Base-by-base conservation (phyloP, 2,797 vertebrate species). In the Hapalemur alaotrensis region DNA sequence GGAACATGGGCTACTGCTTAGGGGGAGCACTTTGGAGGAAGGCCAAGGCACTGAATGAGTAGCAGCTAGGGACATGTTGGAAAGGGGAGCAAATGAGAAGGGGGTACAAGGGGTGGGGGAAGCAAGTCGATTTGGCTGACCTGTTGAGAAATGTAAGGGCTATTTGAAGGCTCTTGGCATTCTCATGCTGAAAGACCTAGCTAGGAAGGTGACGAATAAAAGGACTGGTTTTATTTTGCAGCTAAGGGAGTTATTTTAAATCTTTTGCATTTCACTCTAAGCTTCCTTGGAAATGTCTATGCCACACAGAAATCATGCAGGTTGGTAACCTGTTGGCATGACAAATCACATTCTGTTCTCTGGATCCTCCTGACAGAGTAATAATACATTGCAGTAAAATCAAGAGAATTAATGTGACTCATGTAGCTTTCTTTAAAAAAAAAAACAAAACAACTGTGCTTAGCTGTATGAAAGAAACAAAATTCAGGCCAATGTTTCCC, bases 391-490 rank as follows among this genome's bases (percentile, higher is more conserved):
- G 7, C 8, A 41, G 57, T 17, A 88, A 96, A 93, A 95, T 93
- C 70, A 97, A 89, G 50, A 80, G 14, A 92, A 96, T 92, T 76
- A n/a, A 67, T 5, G 43, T 80, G 52, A 76, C 79, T 97, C 96
- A 91, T 80, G 90, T 95, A 88, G 83, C 70, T 89, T 97, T 32
- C 0, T 92, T 73, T 63, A 30, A 3, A 65, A 61, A 65, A n/a
- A 65, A 28, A 69, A 57, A 7, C 38, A 50, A 54, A 70, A 84
- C 70, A 88, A 23, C 7, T 63, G 63, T 81, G 48, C 52, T 73
- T 93, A 88, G 48, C 72, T 95, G 50, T 96, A 97, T 92, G 96
- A 97, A 96, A 97, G 97, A 95, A 96, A 97, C 70, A 97, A 96
- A 80, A 95, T 97, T 79, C 41, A 69, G 54, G 59, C 46, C 72